Percentiles rank a stretch among this genome's conserved stretches.
Evolutionary conservation across 2,797 vertebrate genomes (phyloP).

Genomic region (Periophthalmus magnuspinnatus): DNA sequence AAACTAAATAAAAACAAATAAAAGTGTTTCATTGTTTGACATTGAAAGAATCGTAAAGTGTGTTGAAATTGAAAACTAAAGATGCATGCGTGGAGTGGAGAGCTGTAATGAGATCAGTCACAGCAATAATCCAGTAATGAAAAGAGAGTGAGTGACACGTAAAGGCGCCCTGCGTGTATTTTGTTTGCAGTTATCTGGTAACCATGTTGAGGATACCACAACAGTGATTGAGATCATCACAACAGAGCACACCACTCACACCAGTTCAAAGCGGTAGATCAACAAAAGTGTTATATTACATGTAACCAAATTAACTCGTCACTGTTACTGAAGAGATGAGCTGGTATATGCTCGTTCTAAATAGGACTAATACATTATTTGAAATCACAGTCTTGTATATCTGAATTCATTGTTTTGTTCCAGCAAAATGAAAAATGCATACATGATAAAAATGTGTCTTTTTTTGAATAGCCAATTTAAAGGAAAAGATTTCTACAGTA

Average conservation of each 20-base stretch:
- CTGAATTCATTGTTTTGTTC: not conserved
- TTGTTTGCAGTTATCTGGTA: slow-evolving; percentile 49
- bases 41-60: slow-evolving; percentile 7
- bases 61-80: slow-evolving; percentile 11
- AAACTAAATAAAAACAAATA: slow-evolving; percentile 17
- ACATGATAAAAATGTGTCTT: too few relatives aligned
- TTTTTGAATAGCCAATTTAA: not conserved
- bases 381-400: not conserved
- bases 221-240: slow-evolving; percentile 56
- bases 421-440: not conserved
- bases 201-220: slow-evolving; percentile 53
- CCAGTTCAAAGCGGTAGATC: slow-evolving; percentile 19
- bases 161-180: slow-evolving; percentile 37
- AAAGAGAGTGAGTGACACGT: slow-evolving; percentile 8
- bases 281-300: slow-evolving; percentile 39
- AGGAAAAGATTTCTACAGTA: not conserved
- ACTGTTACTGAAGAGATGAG: not conserved
- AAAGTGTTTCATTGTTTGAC: not conserved
- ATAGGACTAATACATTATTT: not conserved
- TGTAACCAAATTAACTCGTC: slow-evolving; percentile 24
- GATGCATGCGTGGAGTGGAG: slow-evolving; percentile 4
- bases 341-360: not conserved
- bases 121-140: slow-evolving; percentile 16
- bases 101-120: slow-evolving; percentile 19
- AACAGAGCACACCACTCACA: slow-evolving; percentile 24